A percentile compares a stretch with the other conserved stretches of the same genome.
These are phyloP conservation scores for Alethe diademata DNA, from an alignment of 2,113 vertebrate species.

Conservation along the genomic window DNA sequence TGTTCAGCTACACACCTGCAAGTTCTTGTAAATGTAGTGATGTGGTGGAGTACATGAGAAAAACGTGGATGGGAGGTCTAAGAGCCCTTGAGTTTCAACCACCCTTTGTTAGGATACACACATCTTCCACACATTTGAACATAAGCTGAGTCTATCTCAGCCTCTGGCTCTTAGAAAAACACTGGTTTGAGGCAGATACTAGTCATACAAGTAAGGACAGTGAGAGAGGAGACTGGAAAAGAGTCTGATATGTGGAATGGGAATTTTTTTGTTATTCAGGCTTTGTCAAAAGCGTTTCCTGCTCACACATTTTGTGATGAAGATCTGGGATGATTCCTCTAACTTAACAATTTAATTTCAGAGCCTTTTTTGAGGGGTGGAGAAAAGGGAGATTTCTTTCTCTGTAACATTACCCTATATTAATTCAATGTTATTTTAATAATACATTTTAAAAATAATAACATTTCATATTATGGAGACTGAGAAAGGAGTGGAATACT, in stretches of 20 bases:
- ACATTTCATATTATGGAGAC: background rate
- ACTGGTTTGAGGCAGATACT: background rate
- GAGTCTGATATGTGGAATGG: background rate
- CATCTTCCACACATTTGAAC: background rate
- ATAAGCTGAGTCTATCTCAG: background rate
- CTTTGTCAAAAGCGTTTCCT: background rate
- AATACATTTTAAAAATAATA: background rate
- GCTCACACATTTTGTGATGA: background rate
- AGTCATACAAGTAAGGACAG: background rate
- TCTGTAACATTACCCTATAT: background rate
- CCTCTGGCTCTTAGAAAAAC: background rate
- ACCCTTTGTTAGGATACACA: background rate
- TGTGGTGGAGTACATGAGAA: background rate
- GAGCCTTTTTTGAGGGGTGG: accelerated
- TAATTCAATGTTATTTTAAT: background rate
- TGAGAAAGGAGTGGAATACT: background rate
- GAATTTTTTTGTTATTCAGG: background rate
- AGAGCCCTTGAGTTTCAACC: background rate
- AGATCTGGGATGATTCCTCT: background rate
- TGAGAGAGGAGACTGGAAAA: background rate
- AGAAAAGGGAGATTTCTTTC: background rate
- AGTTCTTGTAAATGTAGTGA: background rate
- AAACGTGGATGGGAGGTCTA: background rate
- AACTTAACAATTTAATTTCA: background rate
- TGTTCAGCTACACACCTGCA: background rate